phyloP scores from a whole-genome alignment of 1,140 invertebrate species.

The Drosophila dunni region DNA sequence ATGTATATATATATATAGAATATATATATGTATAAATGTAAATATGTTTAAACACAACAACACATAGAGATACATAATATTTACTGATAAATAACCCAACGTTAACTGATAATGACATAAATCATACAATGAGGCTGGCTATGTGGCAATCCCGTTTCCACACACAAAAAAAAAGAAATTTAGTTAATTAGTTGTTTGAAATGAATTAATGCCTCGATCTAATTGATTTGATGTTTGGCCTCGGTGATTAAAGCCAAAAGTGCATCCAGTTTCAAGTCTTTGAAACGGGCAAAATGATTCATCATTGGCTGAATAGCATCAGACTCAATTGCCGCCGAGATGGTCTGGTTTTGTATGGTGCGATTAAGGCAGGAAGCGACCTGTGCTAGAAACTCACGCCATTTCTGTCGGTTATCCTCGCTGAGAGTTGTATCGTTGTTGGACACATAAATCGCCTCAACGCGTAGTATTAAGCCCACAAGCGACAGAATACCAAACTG shows the following conservation, averaged over 20 bases:
- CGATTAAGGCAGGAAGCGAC: constrained; percentile 76
- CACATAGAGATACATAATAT: constrained; percentile 41
- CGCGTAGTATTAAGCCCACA: constrained; percentile 74
- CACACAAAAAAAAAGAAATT: constrained; percentile 2
- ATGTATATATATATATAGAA: constrained; percentile 32
- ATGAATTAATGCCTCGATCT: constrained; percentile 42
- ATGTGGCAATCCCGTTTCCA: constrained; percentile 17
- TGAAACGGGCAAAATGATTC: constrained; percentile 81
- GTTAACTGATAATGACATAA: constrained; percentile 31
- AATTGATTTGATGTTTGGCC: constrained; percentile 81
- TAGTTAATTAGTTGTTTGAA: constrained; percentile 20
- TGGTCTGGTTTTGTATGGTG: constrained; percentile 81
- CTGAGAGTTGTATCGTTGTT: constrained; percentile 55
- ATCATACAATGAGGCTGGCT: constrained; percentile 19
- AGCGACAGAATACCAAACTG: constrained; percentile 83
- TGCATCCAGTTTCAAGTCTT: constrained; percentile 81
- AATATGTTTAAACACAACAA: constrained; percentile 48
- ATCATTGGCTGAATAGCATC: constrained; percentile 83
- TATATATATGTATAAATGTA: constrained; percentile 24
- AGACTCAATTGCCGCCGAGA: constrained; percentile 80
- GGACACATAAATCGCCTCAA: constrained; percentile 71
- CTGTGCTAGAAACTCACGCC: constrained; percentile 77
- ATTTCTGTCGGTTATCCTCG: constrained; percentile 61
- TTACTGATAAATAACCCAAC: constrained; percentile 39
- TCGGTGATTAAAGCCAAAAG: constrained; percentile 79